Conservation (phyloP, 2,797 vertebrate species). For the Glyptemys insculpta region DNA sequence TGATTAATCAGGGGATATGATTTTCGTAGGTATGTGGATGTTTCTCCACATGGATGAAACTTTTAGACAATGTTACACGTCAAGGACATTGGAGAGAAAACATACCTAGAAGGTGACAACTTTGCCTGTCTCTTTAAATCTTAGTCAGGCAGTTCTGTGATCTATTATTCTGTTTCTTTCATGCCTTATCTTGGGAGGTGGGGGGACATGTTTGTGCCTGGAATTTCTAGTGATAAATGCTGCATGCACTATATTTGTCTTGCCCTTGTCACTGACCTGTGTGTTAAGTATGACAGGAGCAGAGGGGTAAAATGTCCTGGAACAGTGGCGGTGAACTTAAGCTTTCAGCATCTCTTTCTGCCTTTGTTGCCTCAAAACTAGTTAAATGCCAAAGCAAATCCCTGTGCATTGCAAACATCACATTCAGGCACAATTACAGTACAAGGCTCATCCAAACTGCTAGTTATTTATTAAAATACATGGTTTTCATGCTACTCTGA, state of each 20-base stretch:
- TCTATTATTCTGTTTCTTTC: background rate
- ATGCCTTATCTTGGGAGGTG: background rate
- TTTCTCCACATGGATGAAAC: background rate
- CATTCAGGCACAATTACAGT: background rate
- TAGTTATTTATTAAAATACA: background rate
- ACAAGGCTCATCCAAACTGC: background rate
- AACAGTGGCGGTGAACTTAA: background rate
- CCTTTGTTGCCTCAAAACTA: background rate
- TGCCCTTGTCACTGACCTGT: background rate
- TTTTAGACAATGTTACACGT: accelerated
- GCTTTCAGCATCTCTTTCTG: background rate
- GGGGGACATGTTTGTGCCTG: background rate
- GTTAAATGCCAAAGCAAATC: background rate
- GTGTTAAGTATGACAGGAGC: background rate
- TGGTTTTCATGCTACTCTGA: background rate
- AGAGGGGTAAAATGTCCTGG: background rate
- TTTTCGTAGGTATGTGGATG: accelerated
- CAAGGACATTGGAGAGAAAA: background rate
- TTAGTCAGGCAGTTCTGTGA: background rate
- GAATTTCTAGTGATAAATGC: background rate
- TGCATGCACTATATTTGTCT: background rate
- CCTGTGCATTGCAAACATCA: accelerated
- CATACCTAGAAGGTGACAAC: background rate
- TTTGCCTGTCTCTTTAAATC: background rate
- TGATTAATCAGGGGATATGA: background rate